These are phyloP conservation scores for Onychorhynchus coronatus DNA, from an alignment of 2,113 vertebrate species.

Conservation along the genomic window DNA sequence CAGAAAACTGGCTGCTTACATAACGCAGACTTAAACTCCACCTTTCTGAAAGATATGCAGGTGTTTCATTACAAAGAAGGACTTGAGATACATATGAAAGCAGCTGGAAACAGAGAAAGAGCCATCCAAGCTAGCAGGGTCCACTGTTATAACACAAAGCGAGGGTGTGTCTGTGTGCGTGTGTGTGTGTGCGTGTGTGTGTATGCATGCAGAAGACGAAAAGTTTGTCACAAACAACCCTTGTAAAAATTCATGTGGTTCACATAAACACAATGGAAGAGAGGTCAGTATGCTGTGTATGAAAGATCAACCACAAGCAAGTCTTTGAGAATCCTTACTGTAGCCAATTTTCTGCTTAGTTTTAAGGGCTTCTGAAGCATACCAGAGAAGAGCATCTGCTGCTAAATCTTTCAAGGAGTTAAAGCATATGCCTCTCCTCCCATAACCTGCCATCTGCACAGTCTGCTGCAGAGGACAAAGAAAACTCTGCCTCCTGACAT, in stretches of 20 bases:
- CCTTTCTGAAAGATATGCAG: not conserved
- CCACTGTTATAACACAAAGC: not conserved
- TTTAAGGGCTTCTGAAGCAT: constrained; percentile 8
- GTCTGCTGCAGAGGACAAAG: not conserved
- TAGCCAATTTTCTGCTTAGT: constrained; percentile 11
- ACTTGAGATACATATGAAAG: not conserved
- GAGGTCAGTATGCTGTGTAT: not conserved
- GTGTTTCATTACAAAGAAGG: constrained; percentile 27
- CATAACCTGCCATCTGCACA: not conserved
- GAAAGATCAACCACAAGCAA: not conserved
- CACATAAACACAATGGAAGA: not conserved
- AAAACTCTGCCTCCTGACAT: not conserved
- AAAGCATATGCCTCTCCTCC: not conserved
- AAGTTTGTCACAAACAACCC: not conserved
- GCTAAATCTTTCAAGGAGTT: not conserved
- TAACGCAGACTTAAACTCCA: not conserved
- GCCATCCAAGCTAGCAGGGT: not conserved
- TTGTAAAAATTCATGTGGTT: not conserved
- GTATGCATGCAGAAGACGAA: accelerated
- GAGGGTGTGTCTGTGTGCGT: accelerated
- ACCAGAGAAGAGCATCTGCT: constrained; percentile 16
- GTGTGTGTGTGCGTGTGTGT: accelerated
- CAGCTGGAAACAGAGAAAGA: not conserved
- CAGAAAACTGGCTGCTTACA: not conserved
- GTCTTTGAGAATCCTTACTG: not conserved